phyloP scores from a whole-genome alignment of 2,888 invertebrate genomes.

The Sarcophaga carnaria region DNA sequence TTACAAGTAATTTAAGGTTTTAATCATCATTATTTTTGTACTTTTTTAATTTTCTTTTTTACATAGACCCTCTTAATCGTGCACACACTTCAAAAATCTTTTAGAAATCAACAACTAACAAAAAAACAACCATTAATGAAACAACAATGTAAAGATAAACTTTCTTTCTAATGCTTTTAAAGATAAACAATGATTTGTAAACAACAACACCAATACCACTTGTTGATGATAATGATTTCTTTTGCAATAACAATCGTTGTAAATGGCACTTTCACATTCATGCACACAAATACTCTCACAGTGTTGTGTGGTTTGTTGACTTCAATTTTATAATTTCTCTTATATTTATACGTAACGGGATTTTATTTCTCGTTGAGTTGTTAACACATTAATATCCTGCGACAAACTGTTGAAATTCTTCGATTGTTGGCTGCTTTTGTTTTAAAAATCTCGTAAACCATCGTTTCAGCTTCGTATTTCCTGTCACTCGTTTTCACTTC shows the following conservation, averaged over 20 bases:
- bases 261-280: not conserved
- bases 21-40: too few species aligned
- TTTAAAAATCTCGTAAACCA: slow-evolving; percentile 15
- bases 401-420: slow-evolving; percentile 46
- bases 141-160: too few species aligned
- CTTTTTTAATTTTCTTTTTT: too few species aligned
- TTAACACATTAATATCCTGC: slow-evolving; percentile 43
- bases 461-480: slow-evolving; percentile 12
- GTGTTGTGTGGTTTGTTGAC: not conserved
- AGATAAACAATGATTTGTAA: not conserved
- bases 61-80: too few species aligned
- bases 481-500: not conserved
- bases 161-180: not conserved
- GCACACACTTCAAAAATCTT: too few species aligned
- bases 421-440: slow-evolving; percentile 39
- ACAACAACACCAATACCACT: slow-evolving; percentile 37
- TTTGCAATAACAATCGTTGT: slow-evolving; percentile 1
- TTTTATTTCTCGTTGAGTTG: not conserved
- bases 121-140: too few species aligned
- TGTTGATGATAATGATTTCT: slow-evolving; percentile 41
- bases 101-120: too few species aligned
- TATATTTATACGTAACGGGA: not conserved
- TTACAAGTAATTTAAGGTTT: not conserved
- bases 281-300: not conserved
- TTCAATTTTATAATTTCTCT: not conserved